These are phyloP conservation scores for Dysidea cf. avara DNA, from an alignment of 37 sponge, comb jelly and placozoan species.

Conservation along the genomic window DNA sequence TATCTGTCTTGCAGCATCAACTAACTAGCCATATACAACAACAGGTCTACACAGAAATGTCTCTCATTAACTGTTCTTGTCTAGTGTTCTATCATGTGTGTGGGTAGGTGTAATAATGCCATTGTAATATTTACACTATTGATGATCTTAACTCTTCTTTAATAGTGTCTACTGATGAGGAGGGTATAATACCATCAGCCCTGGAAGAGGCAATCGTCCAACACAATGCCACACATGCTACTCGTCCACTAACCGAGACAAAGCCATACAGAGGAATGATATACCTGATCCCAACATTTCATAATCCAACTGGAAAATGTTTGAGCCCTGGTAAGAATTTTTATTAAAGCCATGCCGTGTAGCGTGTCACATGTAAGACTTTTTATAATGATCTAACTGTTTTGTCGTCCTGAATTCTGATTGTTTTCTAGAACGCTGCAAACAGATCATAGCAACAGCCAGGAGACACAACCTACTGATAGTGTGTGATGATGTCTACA, in stretches of 20 bases:
- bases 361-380: too few species aligned
- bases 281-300: constrained; percentile 68
- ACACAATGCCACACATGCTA: constrained; percentile 4
- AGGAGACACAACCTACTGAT: constrained; percentile 71
- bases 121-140: too few species aligned
- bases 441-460: constrained; percentile 56
- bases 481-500: constrained; percentile 87
- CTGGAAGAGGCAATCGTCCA: constrained; percentile 56
- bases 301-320: constrained; percentile 78
- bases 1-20: too few species aligned
- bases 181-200: constrained; percentile 63
- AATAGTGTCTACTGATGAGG: constrained; percentile 67
- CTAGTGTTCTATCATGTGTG: too few species aligned
- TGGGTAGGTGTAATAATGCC: too few species aligned
- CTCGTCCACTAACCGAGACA: constrained; percentile 33
- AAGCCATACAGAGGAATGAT: constrained; percentile 77
- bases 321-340: constrained; percentile 60
- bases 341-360: too few species aligned
- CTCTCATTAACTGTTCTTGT: too few species aligned
- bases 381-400: too few species aligned
- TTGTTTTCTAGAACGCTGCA: constrained; percentile 74
- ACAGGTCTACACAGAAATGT: too few species aligned
- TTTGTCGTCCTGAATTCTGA: too few species aligned
- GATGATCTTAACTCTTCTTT: too few species aligned
- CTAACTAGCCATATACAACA: too few species aligned